Conservation (phyloP, 2,113 vertebrate species). For the Aplodontia rufa region DNA sequence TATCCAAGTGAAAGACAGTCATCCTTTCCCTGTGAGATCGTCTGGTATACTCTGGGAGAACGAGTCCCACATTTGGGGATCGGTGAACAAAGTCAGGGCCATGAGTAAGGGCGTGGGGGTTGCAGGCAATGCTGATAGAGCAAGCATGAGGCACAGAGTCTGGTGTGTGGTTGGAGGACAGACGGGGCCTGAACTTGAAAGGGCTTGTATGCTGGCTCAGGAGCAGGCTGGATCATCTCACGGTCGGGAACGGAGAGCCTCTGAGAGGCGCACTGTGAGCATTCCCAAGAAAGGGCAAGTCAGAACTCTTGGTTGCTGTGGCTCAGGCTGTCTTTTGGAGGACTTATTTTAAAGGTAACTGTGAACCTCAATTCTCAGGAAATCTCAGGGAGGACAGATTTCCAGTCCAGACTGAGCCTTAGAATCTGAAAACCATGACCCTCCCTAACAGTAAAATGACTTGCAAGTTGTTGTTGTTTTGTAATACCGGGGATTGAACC, state of each 20-base stretch:
- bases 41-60: background rate
- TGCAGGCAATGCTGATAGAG: background rate
- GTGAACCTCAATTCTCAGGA: background rate
- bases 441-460: background rate
- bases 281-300: background rate
- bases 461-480: too few species aligned
- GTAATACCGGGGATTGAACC: too few species aligned
- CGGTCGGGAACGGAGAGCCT: background rate
- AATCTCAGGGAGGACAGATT: background rate
- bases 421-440: background rate
- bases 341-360: background rate
- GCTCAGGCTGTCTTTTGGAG: conserved; percentile 1
- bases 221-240: background rate
- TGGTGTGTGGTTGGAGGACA: background rate
- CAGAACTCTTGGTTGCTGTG: background rate
- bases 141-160: background rate
- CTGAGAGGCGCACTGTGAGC: background rate
- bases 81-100: background rate
- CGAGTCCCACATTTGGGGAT: background rate
- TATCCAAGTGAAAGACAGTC: background rate
- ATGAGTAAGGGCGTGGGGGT: background rate
- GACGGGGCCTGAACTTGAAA: background rate
- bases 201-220: background rate
- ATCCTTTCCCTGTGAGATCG: background rate
- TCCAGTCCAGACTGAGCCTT: background rate